Conservation (phyloP, 1,140 invertebrate species). For the Triops cancriformis region DNA sequence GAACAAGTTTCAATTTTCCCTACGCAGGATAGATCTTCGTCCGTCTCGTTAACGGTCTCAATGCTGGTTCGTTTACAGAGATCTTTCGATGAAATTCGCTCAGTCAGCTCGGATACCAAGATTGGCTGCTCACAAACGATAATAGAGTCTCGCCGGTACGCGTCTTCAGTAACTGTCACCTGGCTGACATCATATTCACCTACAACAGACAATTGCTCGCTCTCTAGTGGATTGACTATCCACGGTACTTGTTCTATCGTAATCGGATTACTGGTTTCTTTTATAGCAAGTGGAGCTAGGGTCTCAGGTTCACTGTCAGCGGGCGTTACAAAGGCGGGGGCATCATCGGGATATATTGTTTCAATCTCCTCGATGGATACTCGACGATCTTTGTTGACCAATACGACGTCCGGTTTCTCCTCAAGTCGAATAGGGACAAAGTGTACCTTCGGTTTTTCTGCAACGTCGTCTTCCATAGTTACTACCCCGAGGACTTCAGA, state of each 20-base stretch:
- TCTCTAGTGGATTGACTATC: conserved; percentile 23
- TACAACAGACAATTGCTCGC: conserved; percentile 20
- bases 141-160: conserved; percentile 19
- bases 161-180: conserved; percentile 25
- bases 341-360: conserved; percentile 16
- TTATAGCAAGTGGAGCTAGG: neutral
- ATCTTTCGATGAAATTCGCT: neutral
- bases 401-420: conserved; percentile 17
- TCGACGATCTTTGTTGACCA: conserved; percentile 9
- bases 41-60: neutral
- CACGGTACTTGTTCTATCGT: conserved; percentile 18
- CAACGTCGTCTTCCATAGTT: conserved; percentile 20
- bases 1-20: neutral
- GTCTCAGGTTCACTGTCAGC: neutral
- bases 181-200: conserved; percentile 27
- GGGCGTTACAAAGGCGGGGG: neutral
- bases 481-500: conserved; percentile 10
- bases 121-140: conserved; percentile 26
- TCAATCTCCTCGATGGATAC: conserved; percentile 25
- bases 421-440: conserved; percentile 23
- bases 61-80: conserved; percentile 11
- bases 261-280: neutral
- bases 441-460: conserved; percentile 15
- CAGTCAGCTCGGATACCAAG: conserved; percentile 24
- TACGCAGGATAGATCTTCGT: neutral